phyloP scores from a whole-genome alignment of 1,140 invertebrate species.

The Drosophila watanabei region DNA sequence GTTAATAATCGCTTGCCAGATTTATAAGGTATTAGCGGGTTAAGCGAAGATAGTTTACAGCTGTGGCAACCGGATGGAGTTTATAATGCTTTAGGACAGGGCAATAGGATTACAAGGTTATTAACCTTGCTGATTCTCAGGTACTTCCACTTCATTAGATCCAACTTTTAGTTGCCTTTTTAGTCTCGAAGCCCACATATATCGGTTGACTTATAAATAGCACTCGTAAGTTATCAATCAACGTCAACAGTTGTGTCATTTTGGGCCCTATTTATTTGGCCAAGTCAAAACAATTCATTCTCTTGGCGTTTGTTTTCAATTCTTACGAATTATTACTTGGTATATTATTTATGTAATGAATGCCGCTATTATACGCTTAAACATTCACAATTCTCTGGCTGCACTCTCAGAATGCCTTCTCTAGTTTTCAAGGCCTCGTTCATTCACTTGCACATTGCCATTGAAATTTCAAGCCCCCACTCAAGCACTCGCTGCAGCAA shows the following conservation, averaged over 20 bases:
- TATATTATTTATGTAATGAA: neutral
- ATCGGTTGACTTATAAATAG: neutral
- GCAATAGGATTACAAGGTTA: constrained; percentile 12
- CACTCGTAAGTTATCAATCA: constrained; percentile 8
- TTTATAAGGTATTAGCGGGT: constrained; percentile 66
- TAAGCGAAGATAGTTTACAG: constrained; percentile 43
- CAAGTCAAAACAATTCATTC: constrained; percentile 1
- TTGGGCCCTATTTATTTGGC: too few relatives aligned
- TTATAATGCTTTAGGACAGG: constrained; percentile 4
- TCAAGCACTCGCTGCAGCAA: constrained; percentile 31
- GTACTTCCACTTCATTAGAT: neutral
- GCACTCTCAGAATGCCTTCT: constrained; percentile 7
- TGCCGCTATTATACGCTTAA: neutral
- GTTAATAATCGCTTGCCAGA: constrained; percentile 71
- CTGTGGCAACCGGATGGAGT: constrained; percentile 17
- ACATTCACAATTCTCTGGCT: neutral
- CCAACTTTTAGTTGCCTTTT: constrained; percentile 9
- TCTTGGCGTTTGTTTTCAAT: neutral
- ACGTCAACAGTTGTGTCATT: neutral
- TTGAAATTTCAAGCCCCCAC: constrained; percentile 47
- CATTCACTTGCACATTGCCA: constrained; percentile 51
- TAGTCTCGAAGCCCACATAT: constrained; percentile 10
- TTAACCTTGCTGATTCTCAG: constrained; percentile 1
- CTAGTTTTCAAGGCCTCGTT: constrained; percentile 37
- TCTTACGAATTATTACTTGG: neutral